Evolutionary conservation across 2,113 vertebrate genomes (phyloP), one percentile per base, ranked within the genome.

Genomic region (Pithys albifrons): DNA sequence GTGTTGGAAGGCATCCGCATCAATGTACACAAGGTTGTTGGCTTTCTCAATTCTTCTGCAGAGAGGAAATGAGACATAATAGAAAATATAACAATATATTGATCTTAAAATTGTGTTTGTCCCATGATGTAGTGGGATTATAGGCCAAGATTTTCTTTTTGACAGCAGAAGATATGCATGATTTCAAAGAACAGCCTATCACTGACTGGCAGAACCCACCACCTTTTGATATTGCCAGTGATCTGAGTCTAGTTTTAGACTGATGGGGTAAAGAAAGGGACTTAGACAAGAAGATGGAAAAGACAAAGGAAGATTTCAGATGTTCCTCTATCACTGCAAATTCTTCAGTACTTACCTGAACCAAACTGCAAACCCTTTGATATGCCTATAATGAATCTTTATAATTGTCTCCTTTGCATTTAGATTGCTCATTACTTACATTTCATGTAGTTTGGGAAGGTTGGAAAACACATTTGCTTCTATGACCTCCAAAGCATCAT

Each of bases 21-120:
- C 94, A 35, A 98, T 98, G 95, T 97, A 94, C 46, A 98, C 91
- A 3, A 98, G 97, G 37, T 97, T 98, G 95, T 98, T 98, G 78
- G 98, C 98, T 85, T 98, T 98, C 96, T 98, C 98, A 95, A 98
- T 98, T 97, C 98, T 98, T 97, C 98, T 98, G 95, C 78, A 97
- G 97, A 97, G 75, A 70, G 92, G 74, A 96, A 88, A 75, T 7
- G 28, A 88, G 84, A 93, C 49, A 71, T 66, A 57, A 79, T 45
- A 88, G 51, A 58, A 87, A 81, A 72, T 19, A 31, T 1, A 25
- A 52, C 31, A 29, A 37, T 54, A 59, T 59, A 71, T 51, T 41
- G 41, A 69, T 65, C 31, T 61, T 75, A 72, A 92, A 92, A 81
- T 74, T 37, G 29, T 84, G 45, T 43, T 43, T 73, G 19, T 31